These are phyloP conservation scores for Hydrochoerus hydrochaeris DNA, from an alignment of 2,113 vertebrate species.

Conservation along the genomic window DNA sequence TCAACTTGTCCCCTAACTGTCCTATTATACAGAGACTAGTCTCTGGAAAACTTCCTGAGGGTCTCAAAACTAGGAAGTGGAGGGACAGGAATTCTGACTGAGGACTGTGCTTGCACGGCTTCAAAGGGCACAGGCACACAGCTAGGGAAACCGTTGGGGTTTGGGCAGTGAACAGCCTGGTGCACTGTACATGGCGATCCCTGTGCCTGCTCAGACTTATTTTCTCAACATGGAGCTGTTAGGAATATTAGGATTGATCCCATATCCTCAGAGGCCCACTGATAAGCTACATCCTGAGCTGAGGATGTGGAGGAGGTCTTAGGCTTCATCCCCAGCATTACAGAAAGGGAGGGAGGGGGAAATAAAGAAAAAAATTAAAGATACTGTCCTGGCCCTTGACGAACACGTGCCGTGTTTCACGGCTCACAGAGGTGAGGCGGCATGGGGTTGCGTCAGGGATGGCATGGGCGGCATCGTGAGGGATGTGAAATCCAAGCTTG, in stretches of 20 bases:
- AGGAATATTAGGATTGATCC: slow-evolving; percentile 1
- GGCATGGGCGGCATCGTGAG: background rate
- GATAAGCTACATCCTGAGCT: background rate
- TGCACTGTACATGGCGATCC: background rate
- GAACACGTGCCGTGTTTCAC: background rate
- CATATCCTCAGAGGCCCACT: background rate
- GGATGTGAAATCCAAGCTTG: background rate
- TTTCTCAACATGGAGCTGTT: slow-evolving; percentile 6
- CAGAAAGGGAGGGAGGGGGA: no score
- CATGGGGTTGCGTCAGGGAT: background rate
- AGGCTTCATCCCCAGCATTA: background rate
- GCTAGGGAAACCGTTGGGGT: background rate
- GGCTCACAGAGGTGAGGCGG: background rate
- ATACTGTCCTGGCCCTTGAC: background rate
- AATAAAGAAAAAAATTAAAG: no score
- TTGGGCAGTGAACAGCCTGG: background rate
- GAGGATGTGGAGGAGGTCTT: background rate
- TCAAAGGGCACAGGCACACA: background rate
- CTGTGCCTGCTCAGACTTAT: background rate
- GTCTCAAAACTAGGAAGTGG: background rate
- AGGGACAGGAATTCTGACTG: background rate
- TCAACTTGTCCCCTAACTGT: background rate
- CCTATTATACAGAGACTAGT: background rate
- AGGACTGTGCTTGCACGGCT: background rate
- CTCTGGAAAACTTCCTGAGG: background rate